Evolutionary conservation across 2,113 vertebrate genomes (phyloP), one percentile per base, ranked within the genome.

Genomic region (Lampris incognitus): DNA sequence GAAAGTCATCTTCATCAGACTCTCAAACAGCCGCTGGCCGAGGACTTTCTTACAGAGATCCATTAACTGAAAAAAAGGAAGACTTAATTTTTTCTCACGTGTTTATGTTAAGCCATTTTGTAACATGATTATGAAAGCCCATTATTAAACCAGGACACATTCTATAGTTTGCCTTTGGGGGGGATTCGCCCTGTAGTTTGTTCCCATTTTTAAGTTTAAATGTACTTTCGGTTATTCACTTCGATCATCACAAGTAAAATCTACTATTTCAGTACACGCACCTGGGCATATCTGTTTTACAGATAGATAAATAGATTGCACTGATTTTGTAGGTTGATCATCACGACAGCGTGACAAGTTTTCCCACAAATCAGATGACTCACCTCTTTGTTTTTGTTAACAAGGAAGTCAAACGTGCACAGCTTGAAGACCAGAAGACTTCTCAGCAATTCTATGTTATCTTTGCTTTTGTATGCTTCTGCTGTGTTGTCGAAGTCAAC

Each of bases 1-100:
- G 92, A 99, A 97, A 6, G 97, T 98, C 95, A 97, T 93, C 94
- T 97, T 99, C 97, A 99, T 98, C 44, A 99, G 67, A 67, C 78
- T 90, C 76, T 97, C 93, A 52, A 99, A 99, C 44, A 96, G 69
- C 74, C 83, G 66, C 86, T 94, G 92, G 1, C 98, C 97, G 13
- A 99, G 76, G 9, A 98, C 1, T 67, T 91, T 94, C 88, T 82
- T 94, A 69, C 91, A 83, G 5, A 96, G 76, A 1, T 83, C 89
- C 67, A 97, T 94, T 72, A 98, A 56, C 97, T 97, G 80, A 40
- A 49, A 69, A 65, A 11, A 54, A 24, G 24, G 24, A 24, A 24
- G 24, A 24, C 24, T 24, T 24, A 24, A 24, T 24, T 24, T 24
- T 24, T 24, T 24, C 0, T 24, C 24, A 24, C 24, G 24, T 24